Evolutionary conservation across 2,797 vertebrate species (phyloP), one percentile per base, ranked within the genome.

Genomic region (Sorex maritimensis): DNA sequence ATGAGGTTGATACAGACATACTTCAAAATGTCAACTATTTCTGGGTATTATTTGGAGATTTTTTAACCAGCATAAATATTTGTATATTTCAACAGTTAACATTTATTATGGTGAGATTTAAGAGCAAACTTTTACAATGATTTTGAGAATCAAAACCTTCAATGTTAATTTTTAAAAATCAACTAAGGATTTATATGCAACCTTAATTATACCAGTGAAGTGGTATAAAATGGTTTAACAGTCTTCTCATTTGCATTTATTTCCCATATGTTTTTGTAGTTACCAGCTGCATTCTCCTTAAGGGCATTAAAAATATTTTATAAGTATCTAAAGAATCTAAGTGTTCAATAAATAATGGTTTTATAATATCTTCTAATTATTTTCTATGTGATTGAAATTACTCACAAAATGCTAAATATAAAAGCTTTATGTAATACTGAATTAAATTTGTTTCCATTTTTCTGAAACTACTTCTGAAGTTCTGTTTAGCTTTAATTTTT

Each of bases 231-330:
- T 81, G 41, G 6, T 80, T 86, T 86, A 90, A 80, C 65, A 41
- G n/a, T 34, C 34, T 91, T 88, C 63, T 75, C 55, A 78, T 93
- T 91, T 86, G 41, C 34, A 81, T 77, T 79, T 72, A 38, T 93
- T 72, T 52, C 46, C 34, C 68, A 83, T 92, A 81, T 61, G 73
- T 69, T 72, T 90, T 34, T 61, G 71, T 52, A 72, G 24, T 72
- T 85, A 75, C 55, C 80, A 94, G 34, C 46, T 92, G n/a, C 38
- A 86, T 82, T 46, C 63, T 83, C 67, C 89, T 81, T 78, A 65
- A 78, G 28, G 78, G 41, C n/a, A 87, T 14, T 81, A 34, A 71
- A 49, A 28, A 92, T 46, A 74, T 81, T 80, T 86, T 82, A 13
- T 91, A 92, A 91, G 63, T 67, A 79, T 81, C 19, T 5, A 24